These are phyloP conservation scores for Sorex araneus DNA, from an alignment of 2,113 vertebrate species.

Conservation along the genomic window DNA sequence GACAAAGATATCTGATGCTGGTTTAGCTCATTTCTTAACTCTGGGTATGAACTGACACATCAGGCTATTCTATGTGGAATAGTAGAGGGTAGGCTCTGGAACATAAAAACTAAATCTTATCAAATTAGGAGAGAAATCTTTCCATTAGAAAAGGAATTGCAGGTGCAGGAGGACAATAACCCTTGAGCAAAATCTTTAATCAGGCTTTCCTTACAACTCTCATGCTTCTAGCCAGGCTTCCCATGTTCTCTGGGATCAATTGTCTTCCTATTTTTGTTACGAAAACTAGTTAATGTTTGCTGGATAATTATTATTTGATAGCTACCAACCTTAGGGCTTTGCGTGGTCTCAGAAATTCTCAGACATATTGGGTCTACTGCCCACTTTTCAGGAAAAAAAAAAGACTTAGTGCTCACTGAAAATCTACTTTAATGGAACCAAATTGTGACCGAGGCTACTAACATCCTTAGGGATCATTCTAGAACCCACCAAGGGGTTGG, in stretches of 20 bases:
- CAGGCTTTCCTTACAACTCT: neutral
- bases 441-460: too few relatives aligned
- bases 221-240: neutral
- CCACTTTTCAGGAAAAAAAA: too few relatives aligned
- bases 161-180: neutral
- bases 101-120: neutral
- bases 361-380: too few relatives aligned
- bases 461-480: too few relatives aligned
- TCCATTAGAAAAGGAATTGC: neutral
- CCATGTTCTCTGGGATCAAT: neutral
- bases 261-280: neutral
- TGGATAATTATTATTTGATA: neutral
- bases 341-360: too few relatives aligned
- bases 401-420: too few relatives aligned
- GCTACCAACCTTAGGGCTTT: neutral
- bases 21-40: conserved; percentile 41
- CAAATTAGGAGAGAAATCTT: neutral
- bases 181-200: neutral
- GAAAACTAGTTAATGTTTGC: neutral
- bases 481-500: too few relatives aligned
- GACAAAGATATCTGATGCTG: neutral
- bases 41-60: neutral
- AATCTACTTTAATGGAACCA: too few relatives aligned
- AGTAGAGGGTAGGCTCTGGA: neutral
- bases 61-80: neutral